These are phyloP conservation scores for Talpa occidentalis DNA, from an alignment of 2,113 vertebrate species.

Conservation along the genomic window DNA sequence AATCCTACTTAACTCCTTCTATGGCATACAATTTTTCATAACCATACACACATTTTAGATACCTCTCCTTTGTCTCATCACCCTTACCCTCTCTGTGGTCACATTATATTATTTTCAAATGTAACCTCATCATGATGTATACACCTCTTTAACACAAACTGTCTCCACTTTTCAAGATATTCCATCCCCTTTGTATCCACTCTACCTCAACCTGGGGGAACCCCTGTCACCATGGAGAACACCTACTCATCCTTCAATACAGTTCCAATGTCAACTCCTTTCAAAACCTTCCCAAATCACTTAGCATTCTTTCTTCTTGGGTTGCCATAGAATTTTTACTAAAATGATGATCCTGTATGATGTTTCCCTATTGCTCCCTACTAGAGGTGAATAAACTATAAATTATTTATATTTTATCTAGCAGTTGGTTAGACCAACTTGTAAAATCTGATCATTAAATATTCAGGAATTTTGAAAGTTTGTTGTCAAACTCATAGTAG, in stretches of 20 bases:
- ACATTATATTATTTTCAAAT: not conserved
- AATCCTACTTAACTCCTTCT: not conserved
- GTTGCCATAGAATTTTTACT: not conserved
- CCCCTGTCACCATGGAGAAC: not conserved
- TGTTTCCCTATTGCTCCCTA: not conserved
- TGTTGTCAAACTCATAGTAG: not conserved
- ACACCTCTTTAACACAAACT: not conserved
- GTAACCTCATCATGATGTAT: too few species aligned
- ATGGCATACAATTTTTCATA: fast-evolving
- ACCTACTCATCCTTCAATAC: not conserved
- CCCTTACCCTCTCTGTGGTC: not conserved
- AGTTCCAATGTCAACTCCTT: too few species aligned
- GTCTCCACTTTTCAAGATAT: not conserved
- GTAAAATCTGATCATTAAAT: not conserved
- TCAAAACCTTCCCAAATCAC: not conserved
- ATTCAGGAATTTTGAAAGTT: not conserved
- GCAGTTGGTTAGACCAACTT: not conserved
- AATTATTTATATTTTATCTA: not conserved
- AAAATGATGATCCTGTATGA: too few species aligned
- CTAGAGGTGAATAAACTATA: not conserved
- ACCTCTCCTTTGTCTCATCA: not conserved
- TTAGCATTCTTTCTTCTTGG: not conserved
- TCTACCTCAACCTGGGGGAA: not conserved
- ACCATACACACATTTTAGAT: too few species aligned
- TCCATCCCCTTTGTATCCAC: not conserved